phyloP scores from a whole-genome alignment of 2,113 vertebrate genomes.

The Lepus timidus region DNA sequence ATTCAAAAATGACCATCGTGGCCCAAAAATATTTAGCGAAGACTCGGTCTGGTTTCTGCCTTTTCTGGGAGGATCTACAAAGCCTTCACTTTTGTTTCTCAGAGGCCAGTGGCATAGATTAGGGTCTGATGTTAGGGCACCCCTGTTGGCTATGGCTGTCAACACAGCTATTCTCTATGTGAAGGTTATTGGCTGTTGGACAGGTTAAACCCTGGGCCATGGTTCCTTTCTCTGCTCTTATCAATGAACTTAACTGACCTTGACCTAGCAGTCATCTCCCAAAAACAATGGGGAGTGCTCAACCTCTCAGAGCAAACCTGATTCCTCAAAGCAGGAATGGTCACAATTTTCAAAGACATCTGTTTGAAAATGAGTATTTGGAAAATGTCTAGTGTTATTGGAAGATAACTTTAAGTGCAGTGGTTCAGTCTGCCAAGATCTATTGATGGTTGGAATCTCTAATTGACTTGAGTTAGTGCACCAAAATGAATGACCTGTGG shows the following conservation, averaged over 20 bases:
- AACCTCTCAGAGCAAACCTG: background rate
- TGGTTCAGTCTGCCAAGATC: background rate
- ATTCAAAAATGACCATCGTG: background rate
- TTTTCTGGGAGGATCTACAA: background rate
- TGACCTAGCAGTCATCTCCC: constrained; percentile 8
- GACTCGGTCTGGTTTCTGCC: background rate
- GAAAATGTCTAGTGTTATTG: background rate
- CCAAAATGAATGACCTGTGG: background rate
- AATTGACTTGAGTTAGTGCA: background rate
- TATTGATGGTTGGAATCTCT: background rate
- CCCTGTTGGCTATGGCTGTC: background rate
- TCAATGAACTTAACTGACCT: background rate
- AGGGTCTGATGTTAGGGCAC: background rate
- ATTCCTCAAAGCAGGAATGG: constrained; percentile 14
- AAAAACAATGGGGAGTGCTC: background rate
- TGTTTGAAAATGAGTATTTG: background rate
- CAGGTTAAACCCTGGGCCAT: background rate
- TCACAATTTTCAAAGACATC: background rate
- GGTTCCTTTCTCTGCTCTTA: background rate
- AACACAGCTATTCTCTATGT: background rate
- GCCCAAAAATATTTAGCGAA: background rate
- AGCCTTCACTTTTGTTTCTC: background rate
- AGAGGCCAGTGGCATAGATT: background rate
- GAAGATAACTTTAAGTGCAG: background rate
- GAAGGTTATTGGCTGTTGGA: background rate